These are phyloP conservation scores for Protonemura montana DNA, from an alignment of 2,888 invertebrate genomes.

Conservation along the genomic window DNA sequence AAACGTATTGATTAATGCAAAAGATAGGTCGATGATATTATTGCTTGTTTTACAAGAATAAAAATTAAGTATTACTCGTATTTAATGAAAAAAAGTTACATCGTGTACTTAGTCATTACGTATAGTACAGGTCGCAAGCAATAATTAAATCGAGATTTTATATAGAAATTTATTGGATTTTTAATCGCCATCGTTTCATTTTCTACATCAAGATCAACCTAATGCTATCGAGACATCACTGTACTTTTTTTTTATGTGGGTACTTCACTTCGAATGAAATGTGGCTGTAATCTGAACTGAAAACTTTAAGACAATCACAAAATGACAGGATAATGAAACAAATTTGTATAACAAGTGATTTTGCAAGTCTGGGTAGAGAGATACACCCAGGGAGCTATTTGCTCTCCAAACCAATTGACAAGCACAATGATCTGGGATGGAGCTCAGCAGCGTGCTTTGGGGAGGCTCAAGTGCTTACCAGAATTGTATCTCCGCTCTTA, in stretches of 20 bases:
- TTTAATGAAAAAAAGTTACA: neutral
- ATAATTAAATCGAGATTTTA: neutral
- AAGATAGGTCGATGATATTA: neutral
- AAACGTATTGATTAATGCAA: conserved; percentile 8
- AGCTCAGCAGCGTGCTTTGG: neutral
- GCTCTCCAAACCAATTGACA: neutral
- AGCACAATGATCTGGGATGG: neutral
- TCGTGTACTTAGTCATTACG: neutral
- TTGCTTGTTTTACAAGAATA: conserved; percentile 17
- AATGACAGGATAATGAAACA: neutral
- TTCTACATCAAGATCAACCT: neutral
- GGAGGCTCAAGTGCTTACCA: neutral
- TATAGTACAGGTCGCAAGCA: neutral
- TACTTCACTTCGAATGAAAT: neutral
- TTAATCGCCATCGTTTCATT: neutral
- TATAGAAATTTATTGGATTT: neutral
- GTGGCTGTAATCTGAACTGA: neutral
- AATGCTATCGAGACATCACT: neutral
- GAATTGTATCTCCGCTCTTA: neutral
- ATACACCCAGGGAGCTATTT: neutral
- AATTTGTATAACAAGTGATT: neutral
- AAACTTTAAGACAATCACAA: neutral
- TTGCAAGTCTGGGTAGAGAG: neutral
- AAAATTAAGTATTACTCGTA: conserved; percentile 10
- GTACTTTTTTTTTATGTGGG: neutral